phyloP scores from a whole-genome alignment of 2,113 vertebrate species.

The Ramphastos sulfuratus region DNA sequence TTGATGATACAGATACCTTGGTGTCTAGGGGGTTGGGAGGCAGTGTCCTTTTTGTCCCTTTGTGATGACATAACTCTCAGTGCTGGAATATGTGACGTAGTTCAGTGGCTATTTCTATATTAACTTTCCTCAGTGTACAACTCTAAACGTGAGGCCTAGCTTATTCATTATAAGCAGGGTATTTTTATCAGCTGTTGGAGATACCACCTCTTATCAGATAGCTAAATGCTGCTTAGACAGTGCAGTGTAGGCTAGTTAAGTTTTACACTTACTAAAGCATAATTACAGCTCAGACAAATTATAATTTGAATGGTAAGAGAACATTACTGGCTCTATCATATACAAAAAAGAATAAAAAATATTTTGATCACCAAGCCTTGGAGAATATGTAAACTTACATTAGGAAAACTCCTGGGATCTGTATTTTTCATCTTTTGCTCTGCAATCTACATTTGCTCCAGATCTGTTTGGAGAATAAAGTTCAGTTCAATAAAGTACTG shows the following conservation, averaged over 20 bases:
- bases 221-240: slow-evolving; percentile 35
- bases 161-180: neutral
- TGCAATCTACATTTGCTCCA: neutral
- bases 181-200: slow-evolving; percentile 9
- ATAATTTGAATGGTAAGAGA: neutral
- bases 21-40: neutral
- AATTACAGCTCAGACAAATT: slow-evolving; percentile 42
- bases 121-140: neutral
- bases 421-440: neutral
- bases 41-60: neutral
- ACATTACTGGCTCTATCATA: neutral
- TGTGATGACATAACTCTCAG: neutral
- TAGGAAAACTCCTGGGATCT: neutral
- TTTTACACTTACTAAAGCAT: slow-evolving; percentile 7
- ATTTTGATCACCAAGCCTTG: neutral
- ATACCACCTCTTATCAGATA: slow-evolving; percentile 28
- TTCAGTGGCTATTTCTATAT: neutral
- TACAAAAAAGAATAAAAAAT: neutral
- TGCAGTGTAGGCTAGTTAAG: slow-evolving; percentile 6
- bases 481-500: neutral
- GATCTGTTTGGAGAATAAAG: neutral
- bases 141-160: neutral
- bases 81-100: neutral
- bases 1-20: neutral
- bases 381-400: neutral